phyloP scores from a whole-genome alignment of 2,797 vertebrate species.

The Hypotaenidia okinawae region DNA sequence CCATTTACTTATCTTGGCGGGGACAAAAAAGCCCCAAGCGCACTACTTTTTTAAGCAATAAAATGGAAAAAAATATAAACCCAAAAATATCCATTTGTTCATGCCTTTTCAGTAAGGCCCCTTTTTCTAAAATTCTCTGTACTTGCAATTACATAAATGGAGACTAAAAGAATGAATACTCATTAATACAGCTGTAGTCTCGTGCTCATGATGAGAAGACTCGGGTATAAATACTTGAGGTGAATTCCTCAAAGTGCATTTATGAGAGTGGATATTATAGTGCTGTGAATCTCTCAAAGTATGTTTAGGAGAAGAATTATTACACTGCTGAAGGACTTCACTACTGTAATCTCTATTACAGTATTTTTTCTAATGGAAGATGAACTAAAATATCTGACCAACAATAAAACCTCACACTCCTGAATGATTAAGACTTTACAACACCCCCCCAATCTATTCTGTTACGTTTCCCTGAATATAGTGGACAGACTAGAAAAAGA shows the following conservation, averaged over 20 bases:
- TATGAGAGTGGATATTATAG: no score
- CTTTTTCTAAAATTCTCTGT: background rate
- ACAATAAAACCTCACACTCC: background rate
- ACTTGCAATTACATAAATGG: background rate
- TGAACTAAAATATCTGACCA: background rate
- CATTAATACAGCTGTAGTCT: background rate
- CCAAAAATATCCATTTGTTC: background rate
- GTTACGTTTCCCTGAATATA: background rate
- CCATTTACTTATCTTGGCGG: accelerated
- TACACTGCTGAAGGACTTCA: background rate
- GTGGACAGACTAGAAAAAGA: background rate
- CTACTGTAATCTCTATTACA: background rate
- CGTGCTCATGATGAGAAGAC: background rate
- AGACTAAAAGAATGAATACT: background rate
- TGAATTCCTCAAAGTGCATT: background rate
- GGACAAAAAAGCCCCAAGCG: background rate
- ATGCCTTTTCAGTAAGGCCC: background rate
- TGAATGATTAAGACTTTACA: background rate
- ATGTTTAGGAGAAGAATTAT: background rate
- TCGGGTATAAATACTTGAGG: background rate
- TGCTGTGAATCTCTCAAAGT: background rate
- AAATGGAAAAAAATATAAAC: background rate
- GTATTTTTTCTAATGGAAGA: background rate
- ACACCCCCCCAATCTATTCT: background rate
- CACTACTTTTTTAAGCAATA: background rate